Evolutionary conservation across 2,797 vertebrate genomes (phyloP), one percentile per base, ranked within the genome.

Genomic region (Melanotaenia parkinsoni): DNA sequence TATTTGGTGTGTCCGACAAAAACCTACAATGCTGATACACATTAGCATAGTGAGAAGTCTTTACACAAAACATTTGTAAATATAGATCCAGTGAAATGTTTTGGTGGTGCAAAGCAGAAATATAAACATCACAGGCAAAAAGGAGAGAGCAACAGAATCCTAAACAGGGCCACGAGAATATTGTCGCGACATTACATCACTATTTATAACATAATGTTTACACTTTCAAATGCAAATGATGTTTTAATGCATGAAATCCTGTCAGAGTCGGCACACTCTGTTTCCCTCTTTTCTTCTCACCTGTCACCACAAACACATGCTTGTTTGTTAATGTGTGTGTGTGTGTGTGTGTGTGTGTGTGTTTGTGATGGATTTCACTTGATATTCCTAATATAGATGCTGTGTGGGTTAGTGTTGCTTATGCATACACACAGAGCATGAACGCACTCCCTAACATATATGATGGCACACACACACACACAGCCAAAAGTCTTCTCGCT

Each of bases 311-410:
- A 47, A 8, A 69, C 16, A 9, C 37, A 37, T 3, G 1, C 22
- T 18, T 73, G 30, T 20, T 12, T 64, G 24, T 56, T 10, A 45
- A 24, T 30, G 20, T 32, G 14, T 57, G 20, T 50, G 28, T 57
- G 18, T 24, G 35, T 40, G 30, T 47, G 62, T 43, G 50, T 57
- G 18, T 56, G 28, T 30, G 20, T 38, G 14, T 57, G 20, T 50
- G 28, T 57, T 11, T 24, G 37, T 58, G 66, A 58, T 45, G 58
- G 68, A 82, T 88, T 91, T 88, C 90, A 88, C 82, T 80, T 89
- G 79, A 71, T 70, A 62, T 83, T 93, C 86, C 77, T 91, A 88
- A 87, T 91, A 88, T 86, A 89, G 86, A 86, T 77, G 77, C 63
- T 60, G 45, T n/a, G 33, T 50, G 50, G 70, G 67, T 57, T 65